Base-by-base conservation (phyloP, 2,113 vertebrate species). In the Bolborhynchus lineola region DNA sequence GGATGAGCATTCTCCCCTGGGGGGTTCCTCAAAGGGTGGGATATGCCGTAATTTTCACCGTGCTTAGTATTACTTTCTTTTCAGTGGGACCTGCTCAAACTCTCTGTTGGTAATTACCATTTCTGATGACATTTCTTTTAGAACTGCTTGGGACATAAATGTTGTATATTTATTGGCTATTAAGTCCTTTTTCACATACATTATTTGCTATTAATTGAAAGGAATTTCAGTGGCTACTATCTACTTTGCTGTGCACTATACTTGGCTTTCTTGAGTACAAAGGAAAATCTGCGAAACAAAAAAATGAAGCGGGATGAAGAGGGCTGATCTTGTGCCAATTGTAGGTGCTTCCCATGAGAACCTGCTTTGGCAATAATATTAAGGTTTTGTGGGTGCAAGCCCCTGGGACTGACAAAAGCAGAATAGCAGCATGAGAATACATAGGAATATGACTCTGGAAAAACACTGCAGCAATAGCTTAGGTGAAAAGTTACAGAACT, bases 1-100 rank as follows among this genome's bases (percentile, higher is more conserved):
- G 1, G 7, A 18, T 16, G 7, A 35, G 18, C 2, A 37, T 35
- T 15, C 8, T 68, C 7, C 15, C 5, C 13, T 59, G 3, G 33
- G 10, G 2, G 3, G 1, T 37, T 53, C 10, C 42, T 18, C 26
- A 15, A 80, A 77, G 31, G 26, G 13, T 7, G 35, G 28, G 31
- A 77, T 5, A 4, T 65, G 14, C 4, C 11, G 31, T 17, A 1
- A 72, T 46, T 87, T 86, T 83, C 52, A 76, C 24, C 9, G 44
- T 4, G 5, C 8, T 84, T 46, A 46, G 4, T 55, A 42, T 33
- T 62, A 52, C 24, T 80, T 24, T 8, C 12, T 42, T 92, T 65
- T 65, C 53, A 55, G 3, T 50, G 33, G 19, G 16, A 60, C 25
- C 8, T 33, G 23, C 23, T 87, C 10, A 21, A 74, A 68, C 9